A percentile compares a stretch with the other conserved stretches of the same genome.
phyloP scores from a whole-genome alignment of 2,797 vertebrate species.

The Crenuchus spilurus region DNA sequence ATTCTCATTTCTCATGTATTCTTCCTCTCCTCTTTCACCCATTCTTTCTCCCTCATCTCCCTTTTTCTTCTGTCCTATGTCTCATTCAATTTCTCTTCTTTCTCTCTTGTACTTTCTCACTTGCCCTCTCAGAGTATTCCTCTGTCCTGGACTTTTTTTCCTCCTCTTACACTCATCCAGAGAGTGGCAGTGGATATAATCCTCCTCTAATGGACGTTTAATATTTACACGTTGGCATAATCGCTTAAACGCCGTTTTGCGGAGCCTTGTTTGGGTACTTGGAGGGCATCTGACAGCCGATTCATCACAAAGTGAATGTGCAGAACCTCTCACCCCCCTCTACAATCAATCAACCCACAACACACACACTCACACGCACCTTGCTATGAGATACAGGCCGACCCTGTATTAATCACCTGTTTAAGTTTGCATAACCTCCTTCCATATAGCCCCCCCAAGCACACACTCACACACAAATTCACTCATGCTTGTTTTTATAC shows the following conservation, averaged over 20 bases:
- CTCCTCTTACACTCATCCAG: conserved; percentile 41
- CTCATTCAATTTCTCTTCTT: background rate
- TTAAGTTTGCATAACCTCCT: conserved; percentile 79
- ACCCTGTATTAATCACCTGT: conserved; percentile 75
- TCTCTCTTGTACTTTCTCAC: background rate
- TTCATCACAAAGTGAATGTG: conserved; percentile 82
- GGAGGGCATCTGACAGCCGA: conserved; percentile 77
- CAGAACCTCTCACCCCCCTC: conserved; percentile 73
- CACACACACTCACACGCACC: background rate
- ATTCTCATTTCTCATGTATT: background rate
- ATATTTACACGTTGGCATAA: conserved; percentile 82
- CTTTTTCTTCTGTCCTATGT: conserved; percentile 53
- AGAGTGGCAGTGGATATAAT: conserved; percentile 75
- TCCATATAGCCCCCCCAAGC: conserved; percentile 1
- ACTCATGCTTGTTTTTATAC: background rate
- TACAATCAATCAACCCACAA: conserved; percentile 78
- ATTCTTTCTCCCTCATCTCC: conserved; percentile 47
- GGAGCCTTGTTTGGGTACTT: conserved; percentile 78
- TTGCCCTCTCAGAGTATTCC: too few species aligned
- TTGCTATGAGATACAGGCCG: conserved; percentile 67
- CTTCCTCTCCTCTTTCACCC: conserved; percentile 38
- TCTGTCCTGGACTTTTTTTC: too few species aligned
- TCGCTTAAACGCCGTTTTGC: conserved; percentile 72
- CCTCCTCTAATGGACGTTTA: conserved; percentile 79
- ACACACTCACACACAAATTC: conserved; percentile 25